These are phyloP conservation scores for Parochlus steinenii DNA, from an alignment of 2,888 invertebrate species.

Conservation along the genomic window DNA sequence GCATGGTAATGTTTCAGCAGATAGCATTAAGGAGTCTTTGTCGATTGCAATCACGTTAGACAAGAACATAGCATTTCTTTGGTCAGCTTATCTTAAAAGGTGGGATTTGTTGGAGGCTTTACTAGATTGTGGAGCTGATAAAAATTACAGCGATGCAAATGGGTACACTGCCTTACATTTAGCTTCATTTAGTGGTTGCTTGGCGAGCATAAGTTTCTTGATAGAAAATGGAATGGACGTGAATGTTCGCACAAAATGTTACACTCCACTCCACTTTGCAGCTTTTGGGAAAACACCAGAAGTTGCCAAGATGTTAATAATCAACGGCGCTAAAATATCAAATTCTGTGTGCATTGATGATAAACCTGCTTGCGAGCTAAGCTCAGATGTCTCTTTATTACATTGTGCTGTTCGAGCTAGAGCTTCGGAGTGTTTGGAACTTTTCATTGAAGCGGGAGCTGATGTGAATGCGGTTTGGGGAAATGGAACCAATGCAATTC, in stretches of 20 bases:
- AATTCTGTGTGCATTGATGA: slow-evolving; percentile 41
- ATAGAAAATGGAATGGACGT: slow-evolving; percentile 5
- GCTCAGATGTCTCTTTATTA: slow-evolving; percentile 31
- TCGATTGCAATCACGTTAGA: slow-evolving; percentile 28
- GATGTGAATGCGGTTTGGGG: slow-evolving; percentile 21
- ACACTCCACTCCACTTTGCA: slow-evolving; percentile 34
- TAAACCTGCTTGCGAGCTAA: slow-evolving; percentile 16
- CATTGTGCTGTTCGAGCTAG: slow-evolving; percentile 32
- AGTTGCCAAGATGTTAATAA: slow-evolving; percentile 28
- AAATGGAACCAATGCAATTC: slow-evolving; percentile 16
- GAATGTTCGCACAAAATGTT: slow-evolving; percentile 19
- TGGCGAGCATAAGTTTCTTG: not conserved
- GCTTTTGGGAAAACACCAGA: slow-evolving; percentile 32
- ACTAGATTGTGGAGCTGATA: slow-evolving; percentile 30
- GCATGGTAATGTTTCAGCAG: slow-evolving; percentile 25
- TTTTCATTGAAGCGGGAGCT: slow-evolving; percentile 30
- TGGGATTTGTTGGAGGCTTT: slow-evolving; percentile 33
- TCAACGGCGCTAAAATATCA: slow-evolving; percentile 26
- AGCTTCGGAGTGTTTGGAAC: slow-evolving; percentile 23
- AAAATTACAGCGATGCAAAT: slow-evolving; percentile 31
- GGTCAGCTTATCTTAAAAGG: slow-evolving; percentile 35
- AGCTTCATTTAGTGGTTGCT: slow-evolving; percentile 12
- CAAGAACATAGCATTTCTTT: slow-evolving; percentile 33
- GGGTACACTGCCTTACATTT: slow-evolving; percentile 13
- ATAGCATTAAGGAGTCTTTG: slow-evolving; percentile 23